phyloP scores from a whole-genome alignment of 1,140 invertebrate genomes.

The Hydropsyche tenuis region DNA sequence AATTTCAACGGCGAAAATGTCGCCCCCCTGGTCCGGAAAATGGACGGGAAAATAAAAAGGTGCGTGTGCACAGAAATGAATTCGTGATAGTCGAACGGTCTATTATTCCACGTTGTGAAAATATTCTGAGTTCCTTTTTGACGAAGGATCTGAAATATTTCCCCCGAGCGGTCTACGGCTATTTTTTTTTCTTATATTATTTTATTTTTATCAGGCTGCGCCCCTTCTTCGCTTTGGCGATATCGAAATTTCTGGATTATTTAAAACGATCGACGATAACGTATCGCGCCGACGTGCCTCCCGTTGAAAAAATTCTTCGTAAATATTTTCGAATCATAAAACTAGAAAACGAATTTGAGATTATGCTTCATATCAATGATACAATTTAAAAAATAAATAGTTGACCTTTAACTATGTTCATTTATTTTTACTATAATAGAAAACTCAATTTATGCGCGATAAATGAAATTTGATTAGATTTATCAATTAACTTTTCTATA shows the following conservation, averaged over 20 bases:
- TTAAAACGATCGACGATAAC: conserved; percentile 22
- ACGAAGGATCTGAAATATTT: conserved; percentile 26
- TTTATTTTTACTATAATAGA: no score
- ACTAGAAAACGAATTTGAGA: background rate
- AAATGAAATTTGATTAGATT: no score
- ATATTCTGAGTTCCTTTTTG: conserved; percentile 20
- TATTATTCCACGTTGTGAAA: conserved; percentile 27
- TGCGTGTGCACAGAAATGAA: background rate
- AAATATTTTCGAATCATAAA: conserved; percentile 3
- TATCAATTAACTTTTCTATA: no score
- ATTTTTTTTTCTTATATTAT: no score
- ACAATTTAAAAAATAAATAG: no score
- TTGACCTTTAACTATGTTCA: no score
- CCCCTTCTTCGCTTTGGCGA: background rate
- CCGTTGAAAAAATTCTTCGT: background rate
- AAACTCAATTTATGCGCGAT: no score
- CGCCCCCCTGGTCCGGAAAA: background rate
- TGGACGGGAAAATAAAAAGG: no score
- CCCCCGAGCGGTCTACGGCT: background rate
- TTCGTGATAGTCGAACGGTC: conserved; percentile 21
- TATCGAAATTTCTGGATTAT: conserved; percentile 24
- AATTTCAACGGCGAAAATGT: background rate
- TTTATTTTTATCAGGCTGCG: background rate
- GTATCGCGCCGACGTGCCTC: conserved; percentile 20
- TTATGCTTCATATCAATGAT: background rate